These are phyloP conservation scores for Ethmia dodecea DNA, from an alignment of 2,888 invertebrate species.

Conservation along the genomic window DNA sequence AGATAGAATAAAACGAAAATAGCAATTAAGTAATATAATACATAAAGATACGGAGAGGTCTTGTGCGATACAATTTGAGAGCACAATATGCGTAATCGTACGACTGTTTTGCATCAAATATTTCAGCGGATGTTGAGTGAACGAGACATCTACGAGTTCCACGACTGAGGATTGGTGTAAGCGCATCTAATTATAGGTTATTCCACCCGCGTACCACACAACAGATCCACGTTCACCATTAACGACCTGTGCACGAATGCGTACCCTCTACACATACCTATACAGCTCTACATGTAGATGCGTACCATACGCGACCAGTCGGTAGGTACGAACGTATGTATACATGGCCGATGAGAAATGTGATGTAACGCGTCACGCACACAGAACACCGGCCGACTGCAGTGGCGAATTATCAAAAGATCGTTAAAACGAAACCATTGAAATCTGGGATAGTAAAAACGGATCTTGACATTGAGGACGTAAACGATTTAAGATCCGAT, in stretches of 20 bases:
- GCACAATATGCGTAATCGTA: constrained; percentile 20
- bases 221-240: constrained; percentile 67
- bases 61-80: constrained; percentile 1
- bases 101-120: constrained; percentile 30
- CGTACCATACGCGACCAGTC: constrained; percentile 33
- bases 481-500: constrained; percentile 41
- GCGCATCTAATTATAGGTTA: constrained; percentile 75
- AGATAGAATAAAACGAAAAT: too few relatives aligned
- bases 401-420: constrained; percentile 17
- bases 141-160: constrained; percentile 58
- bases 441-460: constrained; percentile 26
- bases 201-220: constrained; percentile 68
- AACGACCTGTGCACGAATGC: constrained; percentile 66
- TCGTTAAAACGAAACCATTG: constrained; percentile 27
- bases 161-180: constrained; percentile 58
- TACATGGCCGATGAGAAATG: constrained; percentile 30
- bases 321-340: constrained; percentile 13
- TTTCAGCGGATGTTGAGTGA: constrained; percentile 49
- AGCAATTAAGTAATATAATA: too few relatives aligned
- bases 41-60: too few relatives aligned
- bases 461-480: constrained; percentile 47
- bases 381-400: constrained; percentile 31
- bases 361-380: constrained; percentile 51
- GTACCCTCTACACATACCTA: constrained; percentile 40
- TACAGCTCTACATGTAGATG: neutral